phyloP scores from a whole-genome alignment of 2,113 vertebrate species.

The Phoenicopterus ruber region DNA sequence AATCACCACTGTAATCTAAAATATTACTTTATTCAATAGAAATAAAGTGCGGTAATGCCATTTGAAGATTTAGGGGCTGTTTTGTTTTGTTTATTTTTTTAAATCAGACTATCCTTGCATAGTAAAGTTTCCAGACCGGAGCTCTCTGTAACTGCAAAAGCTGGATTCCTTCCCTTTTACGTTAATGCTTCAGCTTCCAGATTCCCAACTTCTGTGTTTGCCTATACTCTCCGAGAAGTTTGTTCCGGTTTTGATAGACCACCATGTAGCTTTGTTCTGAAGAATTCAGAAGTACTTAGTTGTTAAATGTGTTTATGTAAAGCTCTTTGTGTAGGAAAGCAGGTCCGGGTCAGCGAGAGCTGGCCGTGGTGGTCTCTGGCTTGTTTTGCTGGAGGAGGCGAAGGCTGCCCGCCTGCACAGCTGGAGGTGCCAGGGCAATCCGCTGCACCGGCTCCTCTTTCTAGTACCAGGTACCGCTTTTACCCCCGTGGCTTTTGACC shows the following conservation, averaged over 20 bases:
- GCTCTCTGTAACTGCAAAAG: background rate
- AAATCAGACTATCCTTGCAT: background rate
- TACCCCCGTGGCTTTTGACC: background rate
- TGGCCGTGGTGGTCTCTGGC: background rate
- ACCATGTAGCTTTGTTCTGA: background rate
- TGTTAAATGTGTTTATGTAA: background rate
- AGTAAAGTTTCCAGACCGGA: background rate
- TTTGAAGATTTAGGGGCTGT: background rate
- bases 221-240: background rate
- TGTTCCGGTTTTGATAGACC: background rate
- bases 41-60: background rate
- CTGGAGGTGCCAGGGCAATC: background rate
- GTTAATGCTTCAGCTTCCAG: background rate
- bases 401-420: background rate
- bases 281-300: background rate
- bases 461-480: background rate
- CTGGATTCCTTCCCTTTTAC: background rate
- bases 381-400: background rate
- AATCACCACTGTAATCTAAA: background rate
- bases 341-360: rapidly evolving
- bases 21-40: background rate
- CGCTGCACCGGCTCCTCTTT: background rate
- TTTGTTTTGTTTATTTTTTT: background rate
- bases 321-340: background rate
- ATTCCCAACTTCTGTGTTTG: background rate